A percentile compares a stretch with the other conserved stretches of the same genome.
phyloP scores from a whole-genome alignment of 2,113 vertebrate species.

The Theristicus caerulescens region DNA sequence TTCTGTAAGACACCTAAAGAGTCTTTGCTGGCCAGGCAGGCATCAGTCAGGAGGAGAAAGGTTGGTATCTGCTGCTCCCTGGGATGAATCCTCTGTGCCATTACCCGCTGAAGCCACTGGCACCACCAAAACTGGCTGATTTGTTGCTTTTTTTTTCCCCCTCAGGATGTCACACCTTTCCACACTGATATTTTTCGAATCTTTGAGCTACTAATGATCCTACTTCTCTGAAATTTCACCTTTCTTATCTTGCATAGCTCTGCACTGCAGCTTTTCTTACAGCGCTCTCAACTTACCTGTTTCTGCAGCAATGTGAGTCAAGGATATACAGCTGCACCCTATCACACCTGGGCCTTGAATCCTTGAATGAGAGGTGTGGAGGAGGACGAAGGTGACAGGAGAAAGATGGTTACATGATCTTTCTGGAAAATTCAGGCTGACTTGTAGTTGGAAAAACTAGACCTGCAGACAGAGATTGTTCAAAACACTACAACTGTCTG shows the following conservation, averaged over 20 bases:
- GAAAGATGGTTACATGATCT: background rate
- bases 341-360: background rate
- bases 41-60: background rate
- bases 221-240: background rate
- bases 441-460: background rate
- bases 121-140: background rate
- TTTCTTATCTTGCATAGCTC: background rate
- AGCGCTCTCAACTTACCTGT: background rate
- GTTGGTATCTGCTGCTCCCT: background rate
- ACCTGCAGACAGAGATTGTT: background rate
- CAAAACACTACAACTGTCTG: background rate
- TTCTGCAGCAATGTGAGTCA: background rate
- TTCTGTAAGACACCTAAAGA: background rate
- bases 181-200: background rate
- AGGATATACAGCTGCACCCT: background rate
- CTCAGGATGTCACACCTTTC: background rate
- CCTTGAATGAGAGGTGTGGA: background rate
- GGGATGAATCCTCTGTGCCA: background rate
- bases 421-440: background rate
- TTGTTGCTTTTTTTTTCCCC: background rate
- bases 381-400: background rate
- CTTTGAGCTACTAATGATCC: background rate
- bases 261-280: background rate
- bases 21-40: background rate
- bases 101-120: background rate